phyloP scores from a whole-genome alignment of 2,113 vertebrate genomes.

The Corythoichthys haematopterus region DNA sequence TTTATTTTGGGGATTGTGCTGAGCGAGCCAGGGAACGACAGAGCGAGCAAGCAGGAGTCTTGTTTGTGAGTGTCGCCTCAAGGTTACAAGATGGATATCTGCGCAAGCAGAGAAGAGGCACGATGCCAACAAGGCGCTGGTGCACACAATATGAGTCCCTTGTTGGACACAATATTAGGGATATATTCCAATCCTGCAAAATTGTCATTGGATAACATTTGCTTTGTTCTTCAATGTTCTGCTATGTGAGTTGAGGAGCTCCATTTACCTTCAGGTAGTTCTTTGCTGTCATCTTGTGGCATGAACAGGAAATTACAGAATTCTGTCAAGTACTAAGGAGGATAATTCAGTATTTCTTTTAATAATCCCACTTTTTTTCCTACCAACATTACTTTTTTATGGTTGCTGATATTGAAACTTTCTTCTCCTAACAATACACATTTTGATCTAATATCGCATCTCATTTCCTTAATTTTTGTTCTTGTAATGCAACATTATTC shows the following conservation, averaged over 20 bases:
- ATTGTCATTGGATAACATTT: no score
- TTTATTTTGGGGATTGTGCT: conserved; percentile 29
- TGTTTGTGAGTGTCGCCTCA: conserved; percentile 25
- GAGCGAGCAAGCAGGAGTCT: not conserved
- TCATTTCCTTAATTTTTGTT: no score
- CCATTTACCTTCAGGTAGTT: not conserved
- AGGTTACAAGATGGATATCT: conserved; percentile 23
- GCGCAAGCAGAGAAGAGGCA: not conserved
- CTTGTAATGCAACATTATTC: no score
- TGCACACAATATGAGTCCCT: not conserved
- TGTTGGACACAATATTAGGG: not conserved
- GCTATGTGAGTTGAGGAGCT: not conserved
- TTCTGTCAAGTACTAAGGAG: no score
- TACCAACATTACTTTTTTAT: not conserved
- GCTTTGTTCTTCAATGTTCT: no score
- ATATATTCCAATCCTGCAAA: not conserved
- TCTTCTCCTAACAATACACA: not conserved
- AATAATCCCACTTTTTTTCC: not conserved
- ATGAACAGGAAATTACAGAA: not conserved
- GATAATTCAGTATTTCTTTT: no score
- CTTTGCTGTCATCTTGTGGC: not conserved
- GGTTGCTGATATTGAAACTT: not conserved
- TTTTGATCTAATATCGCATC: not conserved
- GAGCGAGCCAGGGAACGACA: not conserved
- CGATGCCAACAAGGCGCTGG: not conserved